Evolutionary conservation across 1,140 invertebrate species (phyloP).

Genomic region (Drosophila suzukii): DNA sequence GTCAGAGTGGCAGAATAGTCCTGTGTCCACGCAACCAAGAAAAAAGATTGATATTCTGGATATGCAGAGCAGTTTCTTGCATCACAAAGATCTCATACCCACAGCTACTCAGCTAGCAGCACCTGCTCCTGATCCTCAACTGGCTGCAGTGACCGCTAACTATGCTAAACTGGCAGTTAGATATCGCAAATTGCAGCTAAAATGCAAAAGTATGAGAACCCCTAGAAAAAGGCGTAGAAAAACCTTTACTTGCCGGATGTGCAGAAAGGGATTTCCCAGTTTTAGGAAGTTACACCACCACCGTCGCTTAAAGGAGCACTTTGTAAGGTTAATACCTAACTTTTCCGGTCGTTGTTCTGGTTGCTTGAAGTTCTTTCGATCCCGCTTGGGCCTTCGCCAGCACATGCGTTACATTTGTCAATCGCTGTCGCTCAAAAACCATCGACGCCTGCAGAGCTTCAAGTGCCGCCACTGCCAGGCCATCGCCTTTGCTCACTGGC

Average conservation of each 20-base stretch:
- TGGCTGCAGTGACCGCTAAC: constrained; percentile 15
- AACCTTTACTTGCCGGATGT: constrained; percentile 35
- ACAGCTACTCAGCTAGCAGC: constrained; percentile 22
- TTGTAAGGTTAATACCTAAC: constrained; percentile 18
- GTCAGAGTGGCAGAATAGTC: constrained; percentile 53
- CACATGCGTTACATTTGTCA: constrained; percentile 78
- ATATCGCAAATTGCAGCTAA: constrained; percentile 51
- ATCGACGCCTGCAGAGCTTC: constrained; percentile 62
- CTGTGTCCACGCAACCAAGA: constrained; percentile 30
- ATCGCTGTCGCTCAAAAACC: constrained; percentile 60
- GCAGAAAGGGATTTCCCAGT: constrained; percentile 34
- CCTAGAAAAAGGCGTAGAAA: not conserved
- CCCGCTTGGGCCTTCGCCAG: constrained; percentile 60
- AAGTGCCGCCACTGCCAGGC: constrained; percentile 73
- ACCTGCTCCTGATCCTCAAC: constrained; percentile 7
- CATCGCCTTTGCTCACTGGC: constrained; percentile 76
- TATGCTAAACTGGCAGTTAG: constrained; percentile 59
- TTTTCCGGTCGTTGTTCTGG: constrained; percentile 60
- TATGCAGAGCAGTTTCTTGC: constrained; percentile 76
- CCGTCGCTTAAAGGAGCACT: constrained; percentile 39
- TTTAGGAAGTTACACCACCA: constrained; percentile 47
- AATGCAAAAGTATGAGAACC: constrained; percentile 35
- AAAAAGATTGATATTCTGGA: constrained; percentile 74
- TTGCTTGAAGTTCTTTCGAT: constrained; percentile 57
- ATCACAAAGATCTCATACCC: constrained; percentile 57